A percentile compares a stretch with the other conserved stretches of the same genome.
Evolutionary conservation across 35 echinoderm and acorn worm species (phyloP).

Genomic region (Anneissia japonica): DNA sequence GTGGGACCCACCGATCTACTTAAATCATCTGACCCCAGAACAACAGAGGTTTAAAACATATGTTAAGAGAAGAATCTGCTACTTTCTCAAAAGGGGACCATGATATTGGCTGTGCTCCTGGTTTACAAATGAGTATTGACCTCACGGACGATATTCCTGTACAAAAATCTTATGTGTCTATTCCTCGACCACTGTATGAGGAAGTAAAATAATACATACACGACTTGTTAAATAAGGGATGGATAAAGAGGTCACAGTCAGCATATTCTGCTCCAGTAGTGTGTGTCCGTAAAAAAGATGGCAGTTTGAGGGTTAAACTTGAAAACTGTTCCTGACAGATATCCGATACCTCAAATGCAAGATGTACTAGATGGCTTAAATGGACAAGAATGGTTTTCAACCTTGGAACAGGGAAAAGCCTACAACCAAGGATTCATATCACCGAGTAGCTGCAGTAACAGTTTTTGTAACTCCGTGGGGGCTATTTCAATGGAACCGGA

Average conservation of each 20-base stretch:
- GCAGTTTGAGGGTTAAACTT: constrained; percentile 8
- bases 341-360: constrained; percentile 48
- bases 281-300: constrained; percentile 49
- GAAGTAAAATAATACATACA: constrained; percentile 49
- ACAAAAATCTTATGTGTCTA: constrained; percentile 36
- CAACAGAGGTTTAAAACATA: no score
- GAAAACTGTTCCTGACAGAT: constrained; percentile 37
- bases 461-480: constrained; percentile 48
- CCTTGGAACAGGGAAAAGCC: constrained; percentile 49
- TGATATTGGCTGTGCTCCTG: no score
- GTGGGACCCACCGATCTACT: no score
- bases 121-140: no score
- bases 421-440: constrained; percentile 30
- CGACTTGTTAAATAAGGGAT: constrained; percentile 30
- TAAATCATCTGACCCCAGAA: no score
- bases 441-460: constrained; percentile 2
- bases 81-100: no score
- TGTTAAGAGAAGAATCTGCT: no score
- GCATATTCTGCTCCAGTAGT: constrained; percentile 47
- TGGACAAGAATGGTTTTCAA: constrained; percentile 45
- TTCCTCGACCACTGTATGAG: constrained; percentile 43
- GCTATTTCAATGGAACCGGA: constrained; percentile 33
- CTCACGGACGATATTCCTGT: constrained; percentile 35
- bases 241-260: constrained; percentile 31
- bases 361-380: constrained; percentile 38